Conservation (phyloP, 2,797 vertebrate species). For the Threskiornis aethiopicus region DNA sequence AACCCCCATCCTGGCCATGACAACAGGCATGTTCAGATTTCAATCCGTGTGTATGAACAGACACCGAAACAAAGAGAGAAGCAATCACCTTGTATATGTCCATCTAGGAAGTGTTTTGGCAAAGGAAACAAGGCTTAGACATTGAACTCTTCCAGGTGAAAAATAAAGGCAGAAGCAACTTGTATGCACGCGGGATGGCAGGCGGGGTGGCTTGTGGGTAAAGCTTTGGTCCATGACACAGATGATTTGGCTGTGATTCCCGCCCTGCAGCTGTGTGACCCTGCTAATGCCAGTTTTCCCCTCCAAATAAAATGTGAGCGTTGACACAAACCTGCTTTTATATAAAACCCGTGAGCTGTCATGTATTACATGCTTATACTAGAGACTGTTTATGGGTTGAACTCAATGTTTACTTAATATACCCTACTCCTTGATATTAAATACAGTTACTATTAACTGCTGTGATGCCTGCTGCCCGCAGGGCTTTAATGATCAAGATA, state of each 20-base stretch:
- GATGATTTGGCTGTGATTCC: background rate
- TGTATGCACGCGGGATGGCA: rapidly evolving
- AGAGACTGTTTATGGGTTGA: background rate
- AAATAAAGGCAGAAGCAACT: background rate
- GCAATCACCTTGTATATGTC: background rate
- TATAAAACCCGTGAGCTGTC: background rate
- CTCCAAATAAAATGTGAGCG: background rate
- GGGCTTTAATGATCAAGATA: background rate
- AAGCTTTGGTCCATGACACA: background rate
- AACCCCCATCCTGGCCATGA: background rate
- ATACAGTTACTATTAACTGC: background rate
- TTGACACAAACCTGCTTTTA: constrained; percentile 15
- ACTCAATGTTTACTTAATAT: background rate
- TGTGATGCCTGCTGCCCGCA: background rate
- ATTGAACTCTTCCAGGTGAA: background rate
- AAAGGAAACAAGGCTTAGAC: background rate
- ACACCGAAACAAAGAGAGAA: background rate
- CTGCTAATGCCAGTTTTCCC: background rate
- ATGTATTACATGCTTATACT: background rate
- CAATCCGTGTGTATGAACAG: background rate
- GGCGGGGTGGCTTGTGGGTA: rapidly evolving
- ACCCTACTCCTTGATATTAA: background rate
- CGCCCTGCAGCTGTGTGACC: background rate
- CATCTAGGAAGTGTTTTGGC: background rate
- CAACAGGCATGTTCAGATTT: rapidly evolving